Percentiles rank a stretch among this genome's conserved stretches.
Evolutionary conservation across 2,888 invertebrate species (phyloP).

Genomic region (Ryuthela nishihirai): DNA sequence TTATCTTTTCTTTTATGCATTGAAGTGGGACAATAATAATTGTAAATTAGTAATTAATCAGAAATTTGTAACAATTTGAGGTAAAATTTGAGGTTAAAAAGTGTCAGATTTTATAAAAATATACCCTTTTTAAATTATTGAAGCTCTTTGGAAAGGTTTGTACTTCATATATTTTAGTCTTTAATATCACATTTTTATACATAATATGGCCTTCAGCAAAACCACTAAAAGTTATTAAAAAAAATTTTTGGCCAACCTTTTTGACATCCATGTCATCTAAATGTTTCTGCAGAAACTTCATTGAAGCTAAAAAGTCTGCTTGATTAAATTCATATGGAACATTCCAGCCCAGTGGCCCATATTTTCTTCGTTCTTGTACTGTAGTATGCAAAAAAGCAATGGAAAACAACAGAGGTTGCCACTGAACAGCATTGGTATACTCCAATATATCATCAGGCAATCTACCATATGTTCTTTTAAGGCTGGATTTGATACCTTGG

Average conservation of each 20-base stretch:
- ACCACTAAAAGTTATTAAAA: too few relatives aligned
- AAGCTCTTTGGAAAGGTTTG: too few relatives aligned
- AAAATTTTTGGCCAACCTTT: slow-evolving; percentile 56
- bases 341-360: slow-evolving; percentile 96
- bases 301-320: slow-evolving; percentile 91
- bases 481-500: slow-evolving; percentile 87
- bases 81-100: too few relatives aligned
- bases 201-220: too few relatives aligned
- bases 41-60: too few relatives aligned
- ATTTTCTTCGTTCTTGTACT: slow-evolving; percentile 90
- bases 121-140: too few relatives aligned
- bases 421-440: slow-evolving; percentile 83
- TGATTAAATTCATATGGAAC: slow-evolving; percentile 96
- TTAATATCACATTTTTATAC: too few relatives aligned
- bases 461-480: slow-evolving; percentile 87
- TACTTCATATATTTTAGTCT: too few relatives aligned
- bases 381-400: slow-evolving; percentile 94
- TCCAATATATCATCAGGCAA: slow-evolving; percentile 86
- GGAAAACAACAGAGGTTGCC: slow-evolving; percentile 89
- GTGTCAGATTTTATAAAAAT: too few relatives aligned
- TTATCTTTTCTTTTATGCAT: too few relatives aligned
- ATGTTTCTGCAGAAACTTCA: slow-evolving; percentile 95
- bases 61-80: too few relatives aligned
- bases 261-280: slow-evolving; percentile 95
- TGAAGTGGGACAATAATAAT: too few relatives aligned